Base-by-base conservation (phyloP, 1,140 invertebrate species). In the Paralvinella palmiformis region DNA sequence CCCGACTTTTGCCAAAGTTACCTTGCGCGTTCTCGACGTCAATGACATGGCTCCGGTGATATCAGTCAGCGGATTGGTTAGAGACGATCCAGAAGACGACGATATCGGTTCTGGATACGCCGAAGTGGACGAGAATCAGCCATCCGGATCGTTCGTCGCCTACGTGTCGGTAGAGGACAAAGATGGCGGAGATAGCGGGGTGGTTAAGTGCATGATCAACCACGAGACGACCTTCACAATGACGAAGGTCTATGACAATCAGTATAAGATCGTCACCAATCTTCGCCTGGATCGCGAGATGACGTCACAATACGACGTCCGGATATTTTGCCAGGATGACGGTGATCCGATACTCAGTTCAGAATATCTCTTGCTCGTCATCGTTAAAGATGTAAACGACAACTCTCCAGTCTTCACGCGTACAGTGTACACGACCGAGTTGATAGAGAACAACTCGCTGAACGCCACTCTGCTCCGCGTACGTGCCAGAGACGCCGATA, bases 391-490 rank as follows among this genome's bases (percentile, higher is more conserved):
- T 48, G 36, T 36, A 17, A 66, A 66, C 45, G 64, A 66, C 53
- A 52, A 66, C 52, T 22, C 33, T 27, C 64, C 64, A 1, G 15
- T 22, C 13, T 66, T 66, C 41, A 24, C 41, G 1, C 22, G 24
- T 22, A 27, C 53, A 3, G 20, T 48, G 4, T 35, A 53, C 27
- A n/a, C 37, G 24, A 10, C 32, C 37, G 45, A n/a, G 5, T 20
- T 85, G 1, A 86, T 90, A 60, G 94, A 98, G 79, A 96, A 97
- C 77, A 45, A 71, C 15, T 20, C 29, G 33, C 29, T 36, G 13
- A 31, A 37, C 4, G 31, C 27, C 29, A 20, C 37, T 27, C 36
- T 66, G 27, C 17, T 22, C 29, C 41, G 22, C n/a, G 50, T 66
- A 22, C n/a, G 55, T 10, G 64, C 59, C 22, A 62, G 20, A 3